phyloP scores from a whole-genome alignment of 1,140 invertebrate genomes.

The Subanguina moxae region DNA sequence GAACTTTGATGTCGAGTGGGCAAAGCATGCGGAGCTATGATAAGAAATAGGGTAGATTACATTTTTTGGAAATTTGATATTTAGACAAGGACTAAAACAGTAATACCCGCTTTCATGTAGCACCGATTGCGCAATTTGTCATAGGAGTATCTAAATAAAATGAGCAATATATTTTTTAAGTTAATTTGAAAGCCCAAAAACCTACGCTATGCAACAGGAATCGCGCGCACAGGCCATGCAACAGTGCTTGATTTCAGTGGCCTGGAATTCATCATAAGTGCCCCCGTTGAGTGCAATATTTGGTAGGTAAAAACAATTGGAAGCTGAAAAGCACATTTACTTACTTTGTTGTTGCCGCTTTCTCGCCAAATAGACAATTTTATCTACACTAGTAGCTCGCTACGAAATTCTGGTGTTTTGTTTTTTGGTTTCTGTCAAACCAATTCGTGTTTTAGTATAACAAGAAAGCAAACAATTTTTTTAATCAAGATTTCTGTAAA shows the following conservation, averaged over 20 bases:
- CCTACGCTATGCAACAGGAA: constrained; percentile 41
- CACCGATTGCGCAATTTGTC: constrained; percentile 35
- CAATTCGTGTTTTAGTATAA: too few relatives aligned
- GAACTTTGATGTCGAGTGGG: too few relatives aligned
- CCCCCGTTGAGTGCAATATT: constrained; percentile 46
- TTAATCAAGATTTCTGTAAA: too few relatives aligned
- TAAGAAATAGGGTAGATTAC: too few relatives aligned
- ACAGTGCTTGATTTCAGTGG: constrained; percentile 36
- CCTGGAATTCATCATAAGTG: constrained; percentile 42
- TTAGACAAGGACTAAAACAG: too few relatives aligned
- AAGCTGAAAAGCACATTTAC: constrained; percentile 29
- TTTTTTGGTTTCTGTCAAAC: too few relatives aligned
- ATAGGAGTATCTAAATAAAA: constrained; percentile 35
- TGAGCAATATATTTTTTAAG: not conserved
- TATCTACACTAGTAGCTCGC: too few relatives aligned
- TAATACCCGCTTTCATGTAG: constrained; percentile 32
- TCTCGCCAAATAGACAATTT: too few relatives aligned
- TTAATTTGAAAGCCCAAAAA: not conserved
- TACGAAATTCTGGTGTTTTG: too few relatives aligned
- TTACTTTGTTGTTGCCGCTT: not conserved
- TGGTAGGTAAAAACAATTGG: constrained; percentile 46
- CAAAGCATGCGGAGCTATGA: too few relatives aligned
- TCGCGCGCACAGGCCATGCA: constrained; percentile 44
- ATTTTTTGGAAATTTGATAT: too few relatives aligned
- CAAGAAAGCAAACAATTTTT: too few relatives aligned